Base-by-base conservation (phyloP, 2,888 invertebrate genomes). In the Stenoptilia bipunctidactyla region DNA sequence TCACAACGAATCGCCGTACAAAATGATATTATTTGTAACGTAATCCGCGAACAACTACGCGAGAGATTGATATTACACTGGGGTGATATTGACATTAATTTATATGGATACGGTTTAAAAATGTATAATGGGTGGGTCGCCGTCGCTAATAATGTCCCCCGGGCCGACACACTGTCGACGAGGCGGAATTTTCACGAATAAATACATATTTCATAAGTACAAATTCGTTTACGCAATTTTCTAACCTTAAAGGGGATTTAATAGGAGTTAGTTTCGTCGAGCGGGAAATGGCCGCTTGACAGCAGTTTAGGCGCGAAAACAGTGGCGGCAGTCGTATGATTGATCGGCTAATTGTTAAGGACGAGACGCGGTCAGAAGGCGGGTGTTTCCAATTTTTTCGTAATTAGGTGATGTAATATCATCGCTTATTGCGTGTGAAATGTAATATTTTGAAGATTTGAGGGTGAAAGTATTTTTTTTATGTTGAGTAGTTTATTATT, bases 71-170 rank as follows among this genome's bases (percentile, higher is more conserved):
- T 80, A 80, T 72, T 75, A 74, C 82, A 61, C 80, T 69, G 56
- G 82, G 82, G 82, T 75, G 70, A 69, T 69, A 74, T 79, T 72
- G 80, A 71, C 83, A 79, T 80, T 82, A 83, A 83, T 83, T 82
- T 83, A 82, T 83, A 82, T 80, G 79, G 80, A 74, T 77, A 80
- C 79, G 80, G 74, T 83, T 80, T 82, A 83, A 83, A 83, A 83
- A 80, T 80, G 77, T 79, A 82, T 80, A 83, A 82, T 79, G 72
- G 72, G 63, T 65, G 66, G 67, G 67, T 66, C 60, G 66, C 52
- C 63, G 61, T 58, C 70, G 62, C 79, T 83, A 83, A 83, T 83
- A 77, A 77, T 67, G 70, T 66, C 83, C 66, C 80, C 45, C 30
- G 76, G 64, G 77, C 52, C 48, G 58, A 53, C 57, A 56, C 58